A percentile compares a stretch with the other conserved stretches of the same genome.
phyloP scores from a whole-genome alignment of 2,113 vertebrate genomes.

The Parus major region DNA sequence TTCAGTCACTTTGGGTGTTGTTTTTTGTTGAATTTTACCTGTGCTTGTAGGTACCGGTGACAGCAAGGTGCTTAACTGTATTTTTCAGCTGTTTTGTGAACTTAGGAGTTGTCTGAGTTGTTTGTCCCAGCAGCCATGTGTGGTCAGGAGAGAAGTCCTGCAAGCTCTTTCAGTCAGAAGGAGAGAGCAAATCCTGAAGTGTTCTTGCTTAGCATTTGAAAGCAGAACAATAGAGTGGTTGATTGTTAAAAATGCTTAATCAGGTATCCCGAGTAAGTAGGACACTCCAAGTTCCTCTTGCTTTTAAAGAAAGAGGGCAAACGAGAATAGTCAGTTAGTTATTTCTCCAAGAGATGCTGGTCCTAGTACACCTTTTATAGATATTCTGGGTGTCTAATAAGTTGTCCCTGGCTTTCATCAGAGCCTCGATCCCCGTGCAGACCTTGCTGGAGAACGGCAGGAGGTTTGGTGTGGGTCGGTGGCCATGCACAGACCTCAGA shows the following conservation, averaged over 20 bases:
- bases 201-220: conserved; percentile 10
- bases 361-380: not conserved
- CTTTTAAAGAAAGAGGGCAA: not conserved
- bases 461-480: fast-evolving
- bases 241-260: conserved; percentile 49
- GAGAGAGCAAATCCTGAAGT: not conserved
- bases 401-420: not conserved
- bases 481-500: not conserved
- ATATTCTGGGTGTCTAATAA: not conserved
- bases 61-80: not conserved
- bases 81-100: not conserved
- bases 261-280: conserved; percentile 43
- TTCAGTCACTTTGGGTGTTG: not conserved
- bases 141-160: not conserved
- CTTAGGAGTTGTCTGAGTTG: fast-evolving
- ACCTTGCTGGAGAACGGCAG: fast-evolving
- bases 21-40: not conserved
- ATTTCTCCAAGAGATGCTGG: not conserved
- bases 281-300: not conserved
- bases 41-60: not conserved
- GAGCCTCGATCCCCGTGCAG: not conserved
- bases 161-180: not conserved
- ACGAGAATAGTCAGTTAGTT: not conserved
- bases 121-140: not conserved
- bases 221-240: not conserved